A percentile compares a stretch with the other conserved stretches of the same genome.
Conservation (phyloP, 2,888 invertebrate species). For the Crioceris asparagi region DNA sequence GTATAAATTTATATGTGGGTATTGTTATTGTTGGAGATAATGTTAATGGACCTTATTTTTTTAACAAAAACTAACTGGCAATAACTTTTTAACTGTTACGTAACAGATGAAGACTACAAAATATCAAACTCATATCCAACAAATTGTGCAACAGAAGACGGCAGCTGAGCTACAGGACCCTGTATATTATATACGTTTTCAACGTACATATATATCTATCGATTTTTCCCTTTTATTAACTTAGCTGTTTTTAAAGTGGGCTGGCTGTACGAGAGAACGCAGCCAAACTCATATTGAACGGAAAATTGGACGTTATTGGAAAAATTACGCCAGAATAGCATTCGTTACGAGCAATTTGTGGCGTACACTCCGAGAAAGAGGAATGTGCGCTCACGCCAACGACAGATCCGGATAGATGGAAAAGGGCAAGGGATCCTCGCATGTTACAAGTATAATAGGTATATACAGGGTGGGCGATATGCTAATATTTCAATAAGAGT, state of each 20-base stretch:
- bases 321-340: constrained; percentile 35
- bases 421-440: neutral
- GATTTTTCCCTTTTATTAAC: constrained; percentile 20
- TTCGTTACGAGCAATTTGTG: constrained; percentile 35
- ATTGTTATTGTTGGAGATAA: too few species aligned
- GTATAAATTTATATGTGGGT: too few species aligned
- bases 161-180: too few species aligned
- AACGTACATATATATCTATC: too few species aligned
- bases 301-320: constrained; percentile 35
- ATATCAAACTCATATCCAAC: too few species aligned
- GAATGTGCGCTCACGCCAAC: constrained; percentile 24
- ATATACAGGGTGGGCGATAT: neutral
- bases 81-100: too few species aligned
- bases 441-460: neutral
- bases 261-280: constrained; percentile 14
- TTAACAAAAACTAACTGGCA: too few species aligned
- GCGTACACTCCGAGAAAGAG: constrained; percentile 27
- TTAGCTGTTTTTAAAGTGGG: constrained; percentile 17
- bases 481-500: too few species aligned
- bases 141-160: too few species aligned
- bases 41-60: too few species aligned
- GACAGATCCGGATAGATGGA: constrained; percentile 2
- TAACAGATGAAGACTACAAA: too few species aligned
- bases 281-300: constrained; percentile 23
- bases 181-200: too few species aligned